A percentile compares a stretch with the other conserved stretches of the same genome.
These are phyloP conservation scores for Coelinius sp. DNA, from an alignment of 2,888 invertebrate species.

Conservation along the genomic window DNA sequence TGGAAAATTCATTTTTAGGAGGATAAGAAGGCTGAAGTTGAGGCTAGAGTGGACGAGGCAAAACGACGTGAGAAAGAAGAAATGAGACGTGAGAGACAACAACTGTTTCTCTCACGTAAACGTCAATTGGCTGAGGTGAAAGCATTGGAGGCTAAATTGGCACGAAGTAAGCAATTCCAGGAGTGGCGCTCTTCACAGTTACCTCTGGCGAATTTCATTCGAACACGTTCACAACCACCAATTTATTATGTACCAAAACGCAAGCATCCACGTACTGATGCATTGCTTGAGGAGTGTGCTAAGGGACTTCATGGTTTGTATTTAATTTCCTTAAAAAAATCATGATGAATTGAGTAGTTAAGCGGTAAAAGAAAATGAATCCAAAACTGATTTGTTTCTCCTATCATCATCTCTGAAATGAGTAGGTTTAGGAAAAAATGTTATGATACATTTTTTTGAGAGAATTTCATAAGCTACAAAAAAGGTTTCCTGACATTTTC, in stretches of 20 bases:
- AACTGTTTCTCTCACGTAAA: conserved; percentile 87
- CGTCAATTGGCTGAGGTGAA: conserved; percentile 91
- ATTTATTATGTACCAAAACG: conserved; percentile 91
- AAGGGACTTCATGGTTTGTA: conserved; percentile 64
- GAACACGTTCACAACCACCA: conserved; percentile 88
- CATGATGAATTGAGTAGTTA: not conserved
- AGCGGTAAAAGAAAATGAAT: not conserved
- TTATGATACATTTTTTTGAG: too few relatives aligned
- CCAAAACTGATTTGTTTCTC: not conserved
- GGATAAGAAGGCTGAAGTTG: conserved; percentile 88
- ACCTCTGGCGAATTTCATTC: conserved; percentile 85
- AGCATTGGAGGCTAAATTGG: conserved; percentile 91
- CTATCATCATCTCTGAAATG: too few relatives aligned
- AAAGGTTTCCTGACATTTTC: too few relatives aligned
- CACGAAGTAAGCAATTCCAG: conserved; percentile 88
- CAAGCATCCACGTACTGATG: conserved; percentile 73
- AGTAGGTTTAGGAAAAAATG: too few relatives aligned
- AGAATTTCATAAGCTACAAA: too few relatives aligned
- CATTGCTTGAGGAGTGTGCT: conserved; percentile 61
- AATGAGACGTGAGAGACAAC: conserved; percentile 85
- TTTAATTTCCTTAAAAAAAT: not conserved
- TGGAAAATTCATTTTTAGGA: conserved; percentile 72
- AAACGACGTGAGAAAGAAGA: conserved; percentile 89
- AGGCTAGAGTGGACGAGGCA: conserved; percentile 94
- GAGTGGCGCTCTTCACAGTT: conserved; percentile 88